Evolutionary conservation across 1,140 invertebrate species (phyloP).

Genomic region (Zeugodacus cucurbitae): DNA sequence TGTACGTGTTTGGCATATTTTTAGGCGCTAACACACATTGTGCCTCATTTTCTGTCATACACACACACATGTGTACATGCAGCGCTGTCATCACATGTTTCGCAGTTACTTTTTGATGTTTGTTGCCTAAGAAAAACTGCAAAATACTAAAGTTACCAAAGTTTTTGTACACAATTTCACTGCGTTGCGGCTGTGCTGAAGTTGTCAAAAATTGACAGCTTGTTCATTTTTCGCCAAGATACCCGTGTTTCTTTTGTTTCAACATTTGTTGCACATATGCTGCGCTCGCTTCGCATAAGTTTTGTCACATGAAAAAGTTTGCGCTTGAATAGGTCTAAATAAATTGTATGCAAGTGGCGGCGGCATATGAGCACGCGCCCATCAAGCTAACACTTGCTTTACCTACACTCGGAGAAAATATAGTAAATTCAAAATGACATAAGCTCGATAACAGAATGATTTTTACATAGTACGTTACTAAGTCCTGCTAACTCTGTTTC

Average conservation of each 20-base stretch:
- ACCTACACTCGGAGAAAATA: not conserved
- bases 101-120: not conserved
- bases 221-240: not conserved
- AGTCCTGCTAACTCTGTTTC: too few relatives aligned
- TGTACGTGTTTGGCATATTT: slow-evolving; percentile 5
- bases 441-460: too few relatives aligned
- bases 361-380: not conserved
- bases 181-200: not conserved
- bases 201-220: slow-evolving; percentile 30
- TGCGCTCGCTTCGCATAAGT: not conserved
- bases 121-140: not conserved
- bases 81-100: not conserved
- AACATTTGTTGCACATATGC: slow-evolving; percentile 27
- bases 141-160: slow-evolving; percentile 14
- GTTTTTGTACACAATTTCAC: not conserved
- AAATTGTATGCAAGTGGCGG: not conserved
- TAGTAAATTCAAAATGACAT: too few relatives aligned
- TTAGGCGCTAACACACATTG: not conserved
- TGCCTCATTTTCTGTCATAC: too few relatives aligned
- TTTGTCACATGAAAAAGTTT: slow-evolving; percentile 17
- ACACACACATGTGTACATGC: not conserved
- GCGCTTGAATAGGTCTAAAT: slow-evolving; percentile 10
- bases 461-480: too few relatives aligned
- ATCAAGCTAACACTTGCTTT: not conserved
- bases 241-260: slow-evolving; percentile 14